Evolutionary conservation across 1,140 invertebrate species (phyloP).

Genomic region (Diorhabda elongata): DNA sequence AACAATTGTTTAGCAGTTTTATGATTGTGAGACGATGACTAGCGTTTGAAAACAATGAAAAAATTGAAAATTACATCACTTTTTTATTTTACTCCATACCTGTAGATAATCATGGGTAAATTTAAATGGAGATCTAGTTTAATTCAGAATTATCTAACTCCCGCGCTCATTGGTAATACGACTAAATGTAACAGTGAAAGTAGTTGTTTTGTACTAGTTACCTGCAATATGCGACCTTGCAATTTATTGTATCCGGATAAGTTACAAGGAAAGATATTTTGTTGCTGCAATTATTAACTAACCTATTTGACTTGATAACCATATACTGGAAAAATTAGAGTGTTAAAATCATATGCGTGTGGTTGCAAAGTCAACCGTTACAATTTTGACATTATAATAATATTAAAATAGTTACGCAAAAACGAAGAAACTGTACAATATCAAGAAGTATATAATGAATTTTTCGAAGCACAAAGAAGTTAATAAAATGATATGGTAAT

Average conservation of each 20-base stretch:
- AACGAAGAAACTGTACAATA: too few relatives aligned
- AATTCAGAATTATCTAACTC: neutral
- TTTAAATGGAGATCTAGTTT: neutral
- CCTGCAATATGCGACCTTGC: neutral
- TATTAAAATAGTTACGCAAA: too few relatives aligned
- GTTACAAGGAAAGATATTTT: slow-evolving; percentile 3
- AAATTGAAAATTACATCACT: neutral
- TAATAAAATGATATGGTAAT: too few relatives aligned
- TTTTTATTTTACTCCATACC: slow-evolving; percentile 1
- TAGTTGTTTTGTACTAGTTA: slow-evolving; percentile 1
- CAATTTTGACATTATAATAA: too few relatives aligned
- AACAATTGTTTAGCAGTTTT: too few relatives aligned
- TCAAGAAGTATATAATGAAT: too few relatives aligned
- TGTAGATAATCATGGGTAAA: slow-evolving; percentile 1
- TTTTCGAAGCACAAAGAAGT: too few relatives aligned
- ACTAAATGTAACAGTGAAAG: slow-evolving; percentile 2
- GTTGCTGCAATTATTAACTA: neutral
- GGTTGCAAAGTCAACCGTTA: too few relatives aligned
- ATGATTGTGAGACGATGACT: too few relatives aligned
- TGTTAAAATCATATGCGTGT: neutral
- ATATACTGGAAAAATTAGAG: neutral
- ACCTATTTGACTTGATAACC: neutral
- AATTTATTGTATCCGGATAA: slow-evolving; percentile 2
- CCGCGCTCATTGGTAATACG: neutral
- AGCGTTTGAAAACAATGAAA: neutral